phyloP scores from a whole-genome alignment of 2,113 vertebrate genomes.

The Laticauda colubrina region DNA sequence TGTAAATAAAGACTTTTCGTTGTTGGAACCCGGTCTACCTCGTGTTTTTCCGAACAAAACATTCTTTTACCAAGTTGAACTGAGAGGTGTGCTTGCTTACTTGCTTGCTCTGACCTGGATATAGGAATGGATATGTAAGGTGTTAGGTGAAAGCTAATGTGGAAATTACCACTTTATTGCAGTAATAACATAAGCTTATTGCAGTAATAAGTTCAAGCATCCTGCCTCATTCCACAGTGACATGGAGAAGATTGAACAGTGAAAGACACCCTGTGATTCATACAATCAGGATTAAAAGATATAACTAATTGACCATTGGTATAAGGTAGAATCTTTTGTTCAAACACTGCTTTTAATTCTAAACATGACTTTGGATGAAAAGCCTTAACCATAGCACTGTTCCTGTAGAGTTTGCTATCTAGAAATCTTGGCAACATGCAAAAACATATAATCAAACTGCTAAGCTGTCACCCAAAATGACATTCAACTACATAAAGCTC shows the following conservation, averaged over 20 bases:
- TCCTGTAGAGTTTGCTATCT: neutral
- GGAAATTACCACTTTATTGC: neutral
- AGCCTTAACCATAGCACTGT: neutral
- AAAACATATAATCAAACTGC: slow-evolving; percentile 5
- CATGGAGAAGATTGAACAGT: neutral
- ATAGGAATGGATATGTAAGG: neutral
- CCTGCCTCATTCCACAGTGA: neutral
- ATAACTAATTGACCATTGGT: neutral
- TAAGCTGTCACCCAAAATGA: neutral
- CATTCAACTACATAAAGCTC: slow-evolving; percentile 12
- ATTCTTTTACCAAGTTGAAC: neutral
- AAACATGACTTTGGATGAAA: neutral
- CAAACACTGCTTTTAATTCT: neutral
- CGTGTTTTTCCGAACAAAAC: no score
- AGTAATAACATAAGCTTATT: neutral
- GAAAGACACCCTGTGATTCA: neutral
- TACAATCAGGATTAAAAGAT: neutral
- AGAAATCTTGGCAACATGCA: neutral
- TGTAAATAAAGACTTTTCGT: no score
- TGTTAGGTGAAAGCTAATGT: neutral
- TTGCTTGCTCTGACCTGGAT: neutral
- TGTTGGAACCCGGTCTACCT: no score
- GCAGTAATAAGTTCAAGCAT: neutral
- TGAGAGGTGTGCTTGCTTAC: neutral
- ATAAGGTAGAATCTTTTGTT: neutral